Percentiles rank a stretch among this genome's conserved stretches.
phyloP scores from a whole-genome alignment of 2,113 vertebrate genomes.

The Sylvilagus bachmani region DNA sequence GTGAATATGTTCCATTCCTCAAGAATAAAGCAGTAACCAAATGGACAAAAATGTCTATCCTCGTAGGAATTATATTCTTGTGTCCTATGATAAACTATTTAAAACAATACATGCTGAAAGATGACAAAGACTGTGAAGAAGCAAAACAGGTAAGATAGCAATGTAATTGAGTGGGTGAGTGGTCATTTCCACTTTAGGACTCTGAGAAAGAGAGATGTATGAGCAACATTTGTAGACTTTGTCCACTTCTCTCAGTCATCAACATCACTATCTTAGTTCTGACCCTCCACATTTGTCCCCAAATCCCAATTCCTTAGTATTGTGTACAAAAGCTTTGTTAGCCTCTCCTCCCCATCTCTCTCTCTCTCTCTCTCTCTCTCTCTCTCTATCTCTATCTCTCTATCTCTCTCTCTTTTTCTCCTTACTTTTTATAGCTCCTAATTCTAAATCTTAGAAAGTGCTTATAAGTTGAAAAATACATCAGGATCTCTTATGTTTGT shows the following conservation, averaged over 20 bases:
- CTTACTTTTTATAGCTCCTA: background rate
- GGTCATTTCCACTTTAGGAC: background rate
- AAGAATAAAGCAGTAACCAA: background rate
- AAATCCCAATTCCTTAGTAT: background rate
- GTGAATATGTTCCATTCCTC: background rate
- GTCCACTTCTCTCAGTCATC: background rate
- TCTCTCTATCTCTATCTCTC: background rate
- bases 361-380: background rate
- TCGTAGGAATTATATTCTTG: background rate
- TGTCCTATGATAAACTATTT: background rate
- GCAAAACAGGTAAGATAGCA: constrained; percentile 48
- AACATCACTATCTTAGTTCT: constrained; percentile 29
- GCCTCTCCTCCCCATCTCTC: background rate
- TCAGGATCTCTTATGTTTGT: background rate
- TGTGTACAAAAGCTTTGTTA: background rate
- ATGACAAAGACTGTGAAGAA: background rate
- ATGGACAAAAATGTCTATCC: background rate
- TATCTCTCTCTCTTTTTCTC: background rate
- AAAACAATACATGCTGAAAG: background rate
- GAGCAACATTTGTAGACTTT: background rate
- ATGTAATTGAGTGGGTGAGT: background rate
- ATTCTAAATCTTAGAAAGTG: background rate
- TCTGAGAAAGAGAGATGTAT: background rate
- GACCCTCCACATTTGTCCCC: background rate
- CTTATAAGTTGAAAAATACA: constrained; percentile 48